Evolutionary conservation across 1,140 invertebrate genomes (phyloP), one percentile per base, ranked within the genome.

Genomic region (Calliopsis andreniformis): DNA sequence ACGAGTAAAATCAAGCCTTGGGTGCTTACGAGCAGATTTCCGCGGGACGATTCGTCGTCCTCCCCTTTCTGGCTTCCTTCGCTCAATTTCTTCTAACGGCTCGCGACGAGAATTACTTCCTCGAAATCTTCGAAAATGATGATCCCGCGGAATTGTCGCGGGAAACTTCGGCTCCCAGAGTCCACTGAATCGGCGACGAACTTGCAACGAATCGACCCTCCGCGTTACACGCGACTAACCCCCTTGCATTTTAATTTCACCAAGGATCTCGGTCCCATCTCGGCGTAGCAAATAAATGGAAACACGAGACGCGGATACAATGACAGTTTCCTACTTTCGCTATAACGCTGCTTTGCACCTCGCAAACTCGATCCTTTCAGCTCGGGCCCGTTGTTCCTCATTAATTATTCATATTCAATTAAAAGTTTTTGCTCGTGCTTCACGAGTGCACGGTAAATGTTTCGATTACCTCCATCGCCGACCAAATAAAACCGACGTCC

Each of bases 381-480:
- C 23, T 28, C 7, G 18, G 25, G 28, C 20, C 39, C 35, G 35
- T 25, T 20, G 25, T 42, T 55, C 49, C 66, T 47, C 61, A 49
- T 82, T 81, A 82, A 82, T 82, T 81, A 82, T 80, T 82, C 78
- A 82, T 82, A 80, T 64, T 82, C 80, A 82, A 81, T 82, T 80
- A 82, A 81, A 82, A 81, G 72, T 81, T 82, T 80, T 59, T 51
- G 56, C 59, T 59, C 45, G n/a, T 61, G 61, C 76, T 71, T 77
- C 63, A 30, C 51, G 72, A 56, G 75, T 80, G 80, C 66, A 80
- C 56, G 79, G 79, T 80, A 82, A 69, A 82, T 75, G 58, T 70
- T 66, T 67, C 72, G 78, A 80, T 82, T 56, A 67, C 59, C 71
- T 66, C 56, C 67, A 58, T 62, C 80, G 43, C 71, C 32, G 61